phyloP scores from a whole-genome alignment of 2,888 invertebrate species.

The Eristalis pertinax region DNA sequence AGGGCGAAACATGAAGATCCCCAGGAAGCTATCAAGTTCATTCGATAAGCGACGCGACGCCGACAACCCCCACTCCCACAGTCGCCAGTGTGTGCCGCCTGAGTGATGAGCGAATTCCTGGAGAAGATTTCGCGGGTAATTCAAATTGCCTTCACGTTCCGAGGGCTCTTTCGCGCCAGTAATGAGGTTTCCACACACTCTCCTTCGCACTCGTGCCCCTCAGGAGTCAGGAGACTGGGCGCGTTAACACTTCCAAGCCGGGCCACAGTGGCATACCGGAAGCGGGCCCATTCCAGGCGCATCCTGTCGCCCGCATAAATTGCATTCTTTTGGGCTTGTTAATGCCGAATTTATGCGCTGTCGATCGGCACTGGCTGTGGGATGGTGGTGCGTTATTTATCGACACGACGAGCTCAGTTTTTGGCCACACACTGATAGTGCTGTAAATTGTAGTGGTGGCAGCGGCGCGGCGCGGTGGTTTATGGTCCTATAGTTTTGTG shows the following conservation, averaged over 20 bases:
- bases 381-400: conserved; percentile 62
- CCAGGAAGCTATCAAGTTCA: background rate
- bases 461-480: background rate
- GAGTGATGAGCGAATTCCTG: background rate
- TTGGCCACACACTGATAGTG: conserved; percentile 10
- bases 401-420: conserved; percentile 59
- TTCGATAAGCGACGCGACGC: background rate
- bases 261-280: background rate
- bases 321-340: conserved; percentile 66
- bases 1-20: conserved; percentile 40
- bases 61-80: background rate
- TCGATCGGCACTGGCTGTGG: conserved; percentile 25
- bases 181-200: conserved; percentile 50
- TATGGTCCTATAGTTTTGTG: conserved; percentile 23
- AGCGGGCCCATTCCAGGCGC: conserved; percentile 17
- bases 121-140: conserved; percentile 45
- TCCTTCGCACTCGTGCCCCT: background rate
- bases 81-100: background rate
- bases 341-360: conserved; percentile 67
- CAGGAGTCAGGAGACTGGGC: background rate
- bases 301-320: conserved; percentile 49
- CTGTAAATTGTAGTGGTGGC: conserved; percentile 17
- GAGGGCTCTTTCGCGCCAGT: conserved; percentile 58
- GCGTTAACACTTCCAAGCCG: conserved; percentile 51
- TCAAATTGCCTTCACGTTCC: conserved; percentile 59